Evolutionary conservation across 2,113 vertebrate species (phyloP), one percentile per base, ranked within the genome.

Genomic region (Acanthisitta chloris): DNA sequence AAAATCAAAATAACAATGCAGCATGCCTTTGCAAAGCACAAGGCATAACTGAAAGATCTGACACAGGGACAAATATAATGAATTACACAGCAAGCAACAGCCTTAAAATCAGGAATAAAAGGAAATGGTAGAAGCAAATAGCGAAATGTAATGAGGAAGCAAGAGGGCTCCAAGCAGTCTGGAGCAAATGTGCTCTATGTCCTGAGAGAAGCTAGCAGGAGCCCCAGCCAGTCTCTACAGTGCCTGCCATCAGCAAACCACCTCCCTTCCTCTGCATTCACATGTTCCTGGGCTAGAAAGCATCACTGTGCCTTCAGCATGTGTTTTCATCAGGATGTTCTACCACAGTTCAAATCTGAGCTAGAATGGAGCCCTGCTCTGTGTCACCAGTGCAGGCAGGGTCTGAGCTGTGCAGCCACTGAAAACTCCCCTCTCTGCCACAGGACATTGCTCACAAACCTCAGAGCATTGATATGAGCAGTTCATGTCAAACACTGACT

Each of bases 91-190:
- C 54, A 93, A 94, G 64, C 85, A 90, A 66, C 17, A 77, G 81
- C 76, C 66, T 83, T 34, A 86, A 90, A 67, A 84, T 81, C 57
- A 76, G 31, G 20, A 81, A 88, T 55, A 88, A 93, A 93, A 90
- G 42, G 40, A 82, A 93, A 83, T 38, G 45, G 69, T 31, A 86
- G 82, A 88, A 90, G 64, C 88, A 93, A 92, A 86, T 11, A 73
- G 80, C 61, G 59, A 95, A 92, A 88, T 62, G 46, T 28, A 82
- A 80, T 73, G 77, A 86, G 46, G 43, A 94, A 95, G 90, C 92
- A 78, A 48, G 61, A 88, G 28, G 25, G 55, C 46, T 43, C 58
- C 42, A n/a, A 73, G 67, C 51, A 74, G 58, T 17, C 79, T 46
- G 6, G 23, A 65, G 18, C 0, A 2, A 87, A 69, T 0, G 2